Conservation (phyloP, 2,888 invertebrate species). For the Micoletzkya japonica region DNA sequence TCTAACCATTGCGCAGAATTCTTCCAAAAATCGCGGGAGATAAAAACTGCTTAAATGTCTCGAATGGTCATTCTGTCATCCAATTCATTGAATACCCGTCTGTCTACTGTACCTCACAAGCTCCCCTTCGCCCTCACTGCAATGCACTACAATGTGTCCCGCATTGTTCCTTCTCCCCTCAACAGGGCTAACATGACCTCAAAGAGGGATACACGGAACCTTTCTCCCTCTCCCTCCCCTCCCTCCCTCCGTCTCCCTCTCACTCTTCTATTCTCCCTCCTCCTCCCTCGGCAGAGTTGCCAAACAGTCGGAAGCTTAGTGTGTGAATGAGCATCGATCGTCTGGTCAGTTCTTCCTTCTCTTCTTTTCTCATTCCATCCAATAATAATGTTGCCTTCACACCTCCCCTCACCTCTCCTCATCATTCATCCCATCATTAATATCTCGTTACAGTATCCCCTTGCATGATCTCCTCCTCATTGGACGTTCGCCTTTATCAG, state of each 20-base stretch:
- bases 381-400: not conserved
- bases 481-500: no score
- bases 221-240: not conserved
- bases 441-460: no score
- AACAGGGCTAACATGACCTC: not conserved
- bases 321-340: not conserved
- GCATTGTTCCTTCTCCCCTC: not conserved
- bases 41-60: no score
- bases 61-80: no score
- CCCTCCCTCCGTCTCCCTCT: slow-evolving; percentile 7
- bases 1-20: no score
- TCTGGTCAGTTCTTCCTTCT: not conserved
- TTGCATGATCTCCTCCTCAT: no score
- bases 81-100: no score
- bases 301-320: slow-evolving; percentile 9
- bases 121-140: no score
- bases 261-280: slow-evolving; percentile 1
- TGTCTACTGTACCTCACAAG: no score
- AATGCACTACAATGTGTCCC: not conserved
- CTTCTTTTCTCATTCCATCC: not conserved
- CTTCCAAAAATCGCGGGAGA: no score
- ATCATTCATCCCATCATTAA: no score
- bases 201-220: slow-evolving; percentile 7
- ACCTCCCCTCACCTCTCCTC: no score
- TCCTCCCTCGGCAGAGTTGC: slow-evolving; percentile 7